Base-by-base conservation (phyloP, 1,140 invertebrate genomes). In the Orchestia grillus region DNA sequence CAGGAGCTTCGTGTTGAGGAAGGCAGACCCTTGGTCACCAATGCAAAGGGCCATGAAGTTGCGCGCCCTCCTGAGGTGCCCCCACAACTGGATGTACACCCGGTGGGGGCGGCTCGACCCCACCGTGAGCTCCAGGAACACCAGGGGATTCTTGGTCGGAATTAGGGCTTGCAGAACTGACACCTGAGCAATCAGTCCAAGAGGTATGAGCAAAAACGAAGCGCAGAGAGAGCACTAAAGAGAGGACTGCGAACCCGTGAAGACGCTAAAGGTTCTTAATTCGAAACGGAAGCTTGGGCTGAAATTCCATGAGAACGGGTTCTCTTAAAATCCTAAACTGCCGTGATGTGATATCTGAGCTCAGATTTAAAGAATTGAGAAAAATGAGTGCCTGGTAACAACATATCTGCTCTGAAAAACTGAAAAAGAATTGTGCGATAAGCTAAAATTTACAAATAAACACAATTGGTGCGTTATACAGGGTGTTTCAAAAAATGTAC, bases 21-120 rank as follows among this genome's bases (percentile, higher is more conserved):
- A 96, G 57, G 96, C 96, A 16, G 91, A 87, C 6, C 96, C 96
- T 1, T 91, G 95, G 47, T 97, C 96, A 11, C 96, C 96, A 40
- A 96, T 43, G 43, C 96, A 97, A 88, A 97, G 95, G 41, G 96
- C 88, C 11, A 97, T 96, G 96, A 97, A 96, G 96, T 97, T 97
- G 77, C 90, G 96, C 3, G 96, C 96, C 0, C 96, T 45, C 16
- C 96, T 95, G 15, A 97, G 96, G 90, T 97, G 96, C 0, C 96
- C 96, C 96, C 96, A 97, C 47, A 97, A 96, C 16, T 47, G 96
- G 62, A 97, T 96, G 96, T 97, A 97, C 40, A 97, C 96, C 19
- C 96, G 96, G 15, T 96, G 96, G 8, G 96, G 94, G 28, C 96
- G 53, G 41, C 44, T 95, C 42, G 96, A 62, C 4, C 96, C 96